Evolutionary conservation across 2,888 invertebrate species (phyloP), one percentile per base, ranked within the genome.

Genomic region (Eristalis pertinax): DNA sequence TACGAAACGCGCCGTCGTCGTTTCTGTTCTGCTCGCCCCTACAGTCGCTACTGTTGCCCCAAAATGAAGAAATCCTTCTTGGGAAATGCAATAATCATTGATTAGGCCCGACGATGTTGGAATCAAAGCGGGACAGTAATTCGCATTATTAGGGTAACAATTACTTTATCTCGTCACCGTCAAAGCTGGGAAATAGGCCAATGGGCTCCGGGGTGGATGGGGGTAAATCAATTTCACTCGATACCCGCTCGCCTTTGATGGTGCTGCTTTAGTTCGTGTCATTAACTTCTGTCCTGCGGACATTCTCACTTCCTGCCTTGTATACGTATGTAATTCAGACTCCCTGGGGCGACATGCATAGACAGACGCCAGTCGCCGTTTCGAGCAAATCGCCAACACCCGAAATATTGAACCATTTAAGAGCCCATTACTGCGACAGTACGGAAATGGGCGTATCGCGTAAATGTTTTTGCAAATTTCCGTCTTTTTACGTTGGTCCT

Each of bases 11-110:
- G 22, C 56, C 32, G 11, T 32, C 8, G n/a, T 26, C 32, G 32
- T 32, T 32, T 32, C 32, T 32, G 10, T 29, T 7, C n/a, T 8
- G 29, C 29, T 15, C 0, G 13, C n/a, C 13, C 4, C 13, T 7
- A 15, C 13, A 8, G 62, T 8, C 7, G 32, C 58, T 24, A 22
- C 4, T 26, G 13, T 60, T 11, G 22, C 19, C 5, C 4, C 15
- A 7, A 22, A 35, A 67, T 2, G 62, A 58, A 10, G 60, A 24
- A 70, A 74, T 64, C 67, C 73, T 76, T 85, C 41, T 15, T 29
- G 60, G 70, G 41, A 82, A 86, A 79, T 79, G 78, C 86, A 83
- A 86, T 86, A 83, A 86, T 75, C 78, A 78, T 78, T 83, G 86
- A 86, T 86, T 78, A 79, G 78, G 70, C 70, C 70, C 43, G 60